These are phyloP conservation scores for Sinohyriopsis cumingii DNA, from an alignment of 2,888 invertebrate species.

Conservation along the genomic window DNA sequence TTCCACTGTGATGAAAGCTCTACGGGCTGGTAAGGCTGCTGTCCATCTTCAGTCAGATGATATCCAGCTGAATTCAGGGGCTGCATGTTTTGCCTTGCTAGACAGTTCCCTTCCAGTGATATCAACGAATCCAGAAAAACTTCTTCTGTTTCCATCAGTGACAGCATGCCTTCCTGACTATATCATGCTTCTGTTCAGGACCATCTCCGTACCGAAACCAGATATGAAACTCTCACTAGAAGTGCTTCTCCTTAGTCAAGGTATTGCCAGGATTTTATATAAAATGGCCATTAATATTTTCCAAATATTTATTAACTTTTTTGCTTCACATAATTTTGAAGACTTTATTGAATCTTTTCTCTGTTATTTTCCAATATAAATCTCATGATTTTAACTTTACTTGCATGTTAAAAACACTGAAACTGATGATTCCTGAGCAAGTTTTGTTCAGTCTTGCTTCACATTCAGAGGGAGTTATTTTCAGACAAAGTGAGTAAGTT, in stretches of 20 bases:
- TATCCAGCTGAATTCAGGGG: conserved; percentile 54
- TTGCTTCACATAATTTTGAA: background rate
- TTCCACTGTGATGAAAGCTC: conserved; percentile 58
- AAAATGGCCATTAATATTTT: background rate
- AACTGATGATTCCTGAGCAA: too few relatives aligned
- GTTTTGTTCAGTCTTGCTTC: too few relatives aligned
- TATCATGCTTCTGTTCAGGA: conserved; percentile 65
- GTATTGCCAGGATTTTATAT: conserved; percentile 29
- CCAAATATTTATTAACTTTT: background rate
- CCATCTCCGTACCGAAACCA: conserved; percentile 61
- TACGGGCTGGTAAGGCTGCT: conserved; percentile 56
- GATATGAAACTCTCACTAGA: conserved; percentile 58
- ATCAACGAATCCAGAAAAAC: conserved; percentile 60
- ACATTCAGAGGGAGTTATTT: too few relatives aligned
- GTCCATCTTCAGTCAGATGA: conserved; percentile 62
- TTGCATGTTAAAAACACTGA: too few relatives aligned
- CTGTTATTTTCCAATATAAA: too few relatives aligned
- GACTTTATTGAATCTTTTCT: too few relatives aligned
- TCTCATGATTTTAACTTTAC: too few relatives aligned
- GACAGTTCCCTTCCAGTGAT: conserved; percentile 55
- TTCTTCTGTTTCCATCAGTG: conserved; percentile 60
- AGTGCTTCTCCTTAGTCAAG: conserved; percentile 67
- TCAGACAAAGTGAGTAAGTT: too few relatives aligned
- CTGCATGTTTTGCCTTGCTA: conserved; percentile 63
- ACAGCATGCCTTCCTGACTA: conserved; percentile 59